Base-by-base conservation (phyloP, 2,888 invertebrate species). In the Acrobasis suavella region DNA sequence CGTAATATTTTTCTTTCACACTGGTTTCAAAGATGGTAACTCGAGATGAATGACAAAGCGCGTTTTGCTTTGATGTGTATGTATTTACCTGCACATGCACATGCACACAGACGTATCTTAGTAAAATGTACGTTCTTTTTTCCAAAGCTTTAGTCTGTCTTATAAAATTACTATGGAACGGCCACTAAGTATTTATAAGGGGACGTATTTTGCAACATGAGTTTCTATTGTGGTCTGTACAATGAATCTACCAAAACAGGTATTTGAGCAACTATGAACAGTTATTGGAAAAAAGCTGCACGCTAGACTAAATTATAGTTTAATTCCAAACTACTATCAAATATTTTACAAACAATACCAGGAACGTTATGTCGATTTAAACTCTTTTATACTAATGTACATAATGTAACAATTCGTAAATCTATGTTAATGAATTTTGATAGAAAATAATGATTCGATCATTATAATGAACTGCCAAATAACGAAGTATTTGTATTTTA, bases 281-380 rank as follows among this genome's bases (percentile, higher is more conserved):
- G 67, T 69, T 65, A 42, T 56, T 17, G 55, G 65, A 69, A 66
- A 59, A 65, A 69, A 77, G 75, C 76, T 75, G 77, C 77, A 73
- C 70, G 67, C 63, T 69, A 68, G 67, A 68, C 63, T 69, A 68
- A 67, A 63, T 68, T 68, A 72, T 73, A 75, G 68, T 71, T 71
- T 69, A 68, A 71, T 73, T 74, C 67, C 77, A 75, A 73, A 78
- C 73, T 78, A 80, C 72, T 82, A 82, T 85, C 84, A 74, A 76
- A 76, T 72, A 78, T 75, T 73, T 78, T 39, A 52, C 52, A 80
- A 76, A 77, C 84, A 80, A 77, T 84, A 81, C 74, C 81, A 87
- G 87, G 87, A 89, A 89, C 86, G 62, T 82, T 82, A 66, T 81
- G 77, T 74, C 69, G 72, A 76, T 83, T 77, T 78, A 80, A 54